Conservation (phyloP, 1,140 invertebrate genomes). For the Drosophila quadrilineata region DNA sequence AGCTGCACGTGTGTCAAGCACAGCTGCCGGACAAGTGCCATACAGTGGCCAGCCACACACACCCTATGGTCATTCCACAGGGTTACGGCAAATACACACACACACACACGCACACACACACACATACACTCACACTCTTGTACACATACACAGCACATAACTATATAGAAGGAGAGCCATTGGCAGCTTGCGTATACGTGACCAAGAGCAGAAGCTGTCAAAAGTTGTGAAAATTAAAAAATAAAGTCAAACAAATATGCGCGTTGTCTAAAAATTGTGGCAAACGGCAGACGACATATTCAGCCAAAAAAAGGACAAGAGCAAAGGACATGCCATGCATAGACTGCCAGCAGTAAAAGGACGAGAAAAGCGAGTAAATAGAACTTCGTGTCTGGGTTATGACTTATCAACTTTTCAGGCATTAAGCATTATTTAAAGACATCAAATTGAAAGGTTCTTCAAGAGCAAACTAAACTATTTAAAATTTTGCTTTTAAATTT, state of each 20-base stretch:
- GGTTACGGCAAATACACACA: background rate
- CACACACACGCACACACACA: background rate
- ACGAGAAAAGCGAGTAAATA: too few species aligned
- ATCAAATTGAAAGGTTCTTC: too few species aligned
- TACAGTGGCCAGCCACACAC: slow-evolving; percentile 43
- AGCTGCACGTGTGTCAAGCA: slow-evolving; percentile 62
- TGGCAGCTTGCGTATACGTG: slow-evolving; percentile 49
- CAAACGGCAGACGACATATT: too few species aligned
- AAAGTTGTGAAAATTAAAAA: slow-evolving; percentile 78
- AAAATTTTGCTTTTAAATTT: too few species aligned
- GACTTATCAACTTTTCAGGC: too few species aligned
- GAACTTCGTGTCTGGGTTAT: too few species aligned
- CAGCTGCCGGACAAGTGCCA: slow-evolving; percentile 52
- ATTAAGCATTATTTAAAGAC: too few species aligned
- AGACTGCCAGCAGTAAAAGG: too few species aligned
- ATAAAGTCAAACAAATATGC: slow-evolving; percentile 76
- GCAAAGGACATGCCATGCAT: slow-evolving; percentile 14
- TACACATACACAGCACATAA: slow-evolving; percentile 48
- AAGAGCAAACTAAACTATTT: too few species aligned
- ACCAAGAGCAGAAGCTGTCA: slow-evolving; percentile 73
- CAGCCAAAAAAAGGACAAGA: too few species aligned
- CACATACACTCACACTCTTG: background rate
- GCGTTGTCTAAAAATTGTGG: slow-evolving; percentile 36
- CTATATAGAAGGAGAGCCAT: background rate
- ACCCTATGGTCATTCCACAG: too few species aligned